Percentiles rank a stretch among this genome's conserved stretches.
Conservation (phyloP, 1,140 invertebrate genomes). For the Trichonephila inaurata region DNA sequence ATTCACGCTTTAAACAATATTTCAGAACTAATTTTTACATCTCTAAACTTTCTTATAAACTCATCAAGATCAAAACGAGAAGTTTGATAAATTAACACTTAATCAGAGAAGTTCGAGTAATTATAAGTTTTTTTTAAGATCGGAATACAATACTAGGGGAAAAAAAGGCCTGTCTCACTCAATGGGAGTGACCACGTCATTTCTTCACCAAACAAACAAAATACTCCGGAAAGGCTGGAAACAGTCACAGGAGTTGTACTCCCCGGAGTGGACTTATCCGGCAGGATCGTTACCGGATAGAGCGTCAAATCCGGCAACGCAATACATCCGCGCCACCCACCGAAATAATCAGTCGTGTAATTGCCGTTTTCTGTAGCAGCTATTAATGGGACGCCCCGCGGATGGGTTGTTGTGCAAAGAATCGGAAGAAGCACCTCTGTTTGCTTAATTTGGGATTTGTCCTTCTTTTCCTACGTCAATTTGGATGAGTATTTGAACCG, state of each 20-base stretch:
- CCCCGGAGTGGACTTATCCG: neutral
- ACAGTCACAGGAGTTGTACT: neutral
- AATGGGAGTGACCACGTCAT: neutral
- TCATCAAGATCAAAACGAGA: too few relatives aligned
- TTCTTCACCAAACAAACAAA: neutral
- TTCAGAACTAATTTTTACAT: too few relatives aligned
- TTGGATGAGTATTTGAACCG: conserved; percentile 17
- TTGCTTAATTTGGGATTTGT: conserved; percentile 8
- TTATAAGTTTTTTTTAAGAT: too few relatives aligned
- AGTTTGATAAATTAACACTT: too few relatives aligned
- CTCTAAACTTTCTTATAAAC: too few relatives aligned
- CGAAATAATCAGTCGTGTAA: conserved; percentile 58
- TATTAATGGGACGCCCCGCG: neutral
- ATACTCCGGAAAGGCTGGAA: neutral
- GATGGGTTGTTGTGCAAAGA: conserved; percentile 25
- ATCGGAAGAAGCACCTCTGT: neutral
- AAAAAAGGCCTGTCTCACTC: neutral
- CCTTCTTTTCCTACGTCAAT: neutral
- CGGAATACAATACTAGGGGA: too few relatives aligned
- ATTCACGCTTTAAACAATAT: too few relatives aligned
- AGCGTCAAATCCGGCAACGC: neutral
- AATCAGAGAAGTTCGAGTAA: too few relatives aligned
- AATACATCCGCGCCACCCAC: neutral
- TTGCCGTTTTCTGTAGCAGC: conserved; percentile 31
- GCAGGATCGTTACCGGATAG: conserved; percentile 40